Base-by-base conservation (phyloP, 1,140 invertebrate genomes). In the Lepidurus apus region DNA sequence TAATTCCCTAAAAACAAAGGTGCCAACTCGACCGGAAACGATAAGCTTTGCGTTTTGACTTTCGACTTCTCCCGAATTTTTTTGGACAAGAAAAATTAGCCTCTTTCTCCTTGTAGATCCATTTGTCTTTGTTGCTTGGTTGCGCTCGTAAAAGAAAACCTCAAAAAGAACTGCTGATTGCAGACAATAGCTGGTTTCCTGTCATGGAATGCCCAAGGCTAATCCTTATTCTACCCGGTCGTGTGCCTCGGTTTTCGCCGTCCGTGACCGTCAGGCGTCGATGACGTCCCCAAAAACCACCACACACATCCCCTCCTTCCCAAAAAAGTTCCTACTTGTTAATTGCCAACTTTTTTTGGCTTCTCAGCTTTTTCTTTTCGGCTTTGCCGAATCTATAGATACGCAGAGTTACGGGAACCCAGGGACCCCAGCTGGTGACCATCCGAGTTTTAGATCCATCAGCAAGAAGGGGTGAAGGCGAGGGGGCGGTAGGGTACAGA, bases 181-280 rank as follows among this genome's bases (percentile, higher is more conserved):
- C 4, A 65, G 53, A 65, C 53, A 65, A 65, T 65, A 21, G 53
- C 21, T 65, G 53, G 53, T 65, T 65, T 65, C 53, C 53, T 65
- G 53, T 65, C 53, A 65, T 65, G 53, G 53, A 65, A 65, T 65
- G 53, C 53, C 53, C 6, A 7, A n/a, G 53, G 53, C 53, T 65
- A 21, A n/a, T 21, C 17, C 53, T 65, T 34, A 34, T 7, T 65
- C 53, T 21, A 65, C 21, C 21, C 53, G 53, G 53, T 65, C 53
- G 53, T 65, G 53, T 65, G 53, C 53, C 53, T 65, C 13, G 34
- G 17, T 65, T 21, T 13, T 21, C 53, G 53, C 21, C 53, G 53
- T 65, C 53, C 53, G 53, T 65, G 53, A 65, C 53, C 53, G 53
- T 65, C 53, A 65, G 53, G 53, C 53, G 53, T 65, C 53, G n/a